These are phyloP conservation scores for Urophycis tenuis DNA, from an alignment of 2,797 vertebrate genomes.

Conservation along the genomic window DNA sequence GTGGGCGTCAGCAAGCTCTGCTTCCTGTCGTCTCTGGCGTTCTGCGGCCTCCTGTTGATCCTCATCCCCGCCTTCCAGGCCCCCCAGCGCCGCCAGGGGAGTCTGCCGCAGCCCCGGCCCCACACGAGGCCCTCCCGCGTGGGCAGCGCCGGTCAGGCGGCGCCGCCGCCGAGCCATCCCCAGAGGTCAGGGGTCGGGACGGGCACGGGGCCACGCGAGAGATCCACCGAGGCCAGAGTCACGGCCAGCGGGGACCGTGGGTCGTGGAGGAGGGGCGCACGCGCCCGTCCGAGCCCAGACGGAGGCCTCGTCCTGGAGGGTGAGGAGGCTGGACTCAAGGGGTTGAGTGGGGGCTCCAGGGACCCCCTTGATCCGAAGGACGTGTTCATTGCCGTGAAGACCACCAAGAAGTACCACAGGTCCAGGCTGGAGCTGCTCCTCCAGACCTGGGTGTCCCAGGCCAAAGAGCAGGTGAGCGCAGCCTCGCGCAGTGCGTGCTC, in stretches of 20 bases:
- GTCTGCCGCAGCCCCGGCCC: constrained; percentile 62
- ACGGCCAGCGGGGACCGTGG: constrained; percentile 9
- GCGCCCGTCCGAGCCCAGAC: constrained; percentile 5
- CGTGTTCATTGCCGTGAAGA: constrained; percentile 93
- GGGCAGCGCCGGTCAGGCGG: background rate
- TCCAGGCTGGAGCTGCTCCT: constrained; percentile 83
- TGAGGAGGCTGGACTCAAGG: constrained; percentile 3
- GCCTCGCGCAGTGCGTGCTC: background rate
- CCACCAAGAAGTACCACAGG: constrained; percentile 86
- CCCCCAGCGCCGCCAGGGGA: constrained; percentile 41
- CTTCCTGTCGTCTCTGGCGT: constrained; percentile 77
- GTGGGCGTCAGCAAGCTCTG: constrained; percentile 75
- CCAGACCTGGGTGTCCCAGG: constrained; percentile 87
- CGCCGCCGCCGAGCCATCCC: background rate
- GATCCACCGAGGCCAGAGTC: background rate
- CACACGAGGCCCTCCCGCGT: constrained; percentile 36
- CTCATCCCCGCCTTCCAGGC: constrained; percentile 71
- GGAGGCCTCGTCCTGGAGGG: constrained; percentile 10
- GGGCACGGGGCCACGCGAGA: constrained; percentile 10
- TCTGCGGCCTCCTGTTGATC: constrained; percentile 78
- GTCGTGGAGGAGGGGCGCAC: constrained; percentile 11
- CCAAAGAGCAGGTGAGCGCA: constrained; percentile 76
- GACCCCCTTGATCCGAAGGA: constrained; percentile 75
- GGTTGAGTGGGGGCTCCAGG: constrained; percentile 26
- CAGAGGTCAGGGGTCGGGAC: background rate